phyloP scores from a whole-genome alignment of 2,888 invertebrate genomes.

The Caenorhabditis macrosperma region DNA sequence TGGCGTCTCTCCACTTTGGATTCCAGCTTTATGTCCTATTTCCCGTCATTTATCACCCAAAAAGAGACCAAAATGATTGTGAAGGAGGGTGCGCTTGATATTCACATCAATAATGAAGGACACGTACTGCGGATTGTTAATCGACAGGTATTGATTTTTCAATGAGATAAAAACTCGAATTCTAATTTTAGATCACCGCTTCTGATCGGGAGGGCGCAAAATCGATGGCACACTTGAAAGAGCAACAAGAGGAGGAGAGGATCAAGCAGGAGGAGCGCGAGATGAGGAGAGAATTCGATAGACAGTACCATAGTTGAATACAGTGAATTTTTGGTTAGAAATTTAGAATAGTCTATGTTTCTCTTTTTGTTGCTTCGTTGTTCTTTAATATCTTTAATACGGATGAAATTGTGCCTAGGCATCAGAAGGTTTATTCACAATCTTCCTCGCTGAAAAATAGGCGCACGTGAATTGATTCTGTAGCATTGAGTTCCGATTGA shows the following conservation, averaged over 20 bases:
- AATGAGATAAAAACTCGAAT: background rate
- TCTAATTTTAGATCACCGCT: constrained; percentile 65
- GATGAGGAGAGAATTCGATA: constrained; percentile 59
- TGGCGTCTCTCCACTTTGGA: constrained; percentile 72
- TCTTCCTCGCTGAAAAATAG: constrained; percentile 60
- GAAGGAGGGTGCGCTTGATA: constrained; percentile 73
- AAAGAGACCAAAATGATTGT: constrained; percentile 67
- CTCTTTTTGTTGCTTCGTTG: background rate
- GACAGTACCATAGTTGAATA: constrained; percentile 53
- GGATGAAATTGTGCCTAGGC: too few relatives aligned
- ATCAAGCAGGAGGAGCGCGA: constrained; percentile 61
- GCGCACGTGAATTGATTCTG: constrained; percentile 65
- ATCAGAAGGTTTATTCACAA: background rate
- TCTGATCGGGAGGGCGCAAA: constrained; percentile 71
- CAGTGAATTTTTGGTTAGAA: background rate
- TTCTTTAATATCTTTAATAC: background rate
- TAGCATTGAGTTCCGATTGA: constrained; percentile 65
- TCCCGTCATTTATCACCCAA: constrained; percentile 73
- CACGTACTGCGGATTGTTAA: constrained; percentile 72
- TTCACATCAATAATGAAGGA: constrained; percentile 68
- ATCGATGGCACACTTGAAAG: constrained; percentile 65
- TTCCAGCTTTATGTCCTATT: constrained; percentile 68
- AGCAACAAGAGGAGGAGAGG: constrained; percentile 57
- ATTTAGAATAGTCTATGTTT: background rate
- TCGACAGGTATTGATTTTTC: constrained; percentile 59